Evolutionary conservation across 2,113 vertebrate species (phyloP), one percentile per base, ranked within the genome.

Genomic region (Sorex fumeus): DNA sequence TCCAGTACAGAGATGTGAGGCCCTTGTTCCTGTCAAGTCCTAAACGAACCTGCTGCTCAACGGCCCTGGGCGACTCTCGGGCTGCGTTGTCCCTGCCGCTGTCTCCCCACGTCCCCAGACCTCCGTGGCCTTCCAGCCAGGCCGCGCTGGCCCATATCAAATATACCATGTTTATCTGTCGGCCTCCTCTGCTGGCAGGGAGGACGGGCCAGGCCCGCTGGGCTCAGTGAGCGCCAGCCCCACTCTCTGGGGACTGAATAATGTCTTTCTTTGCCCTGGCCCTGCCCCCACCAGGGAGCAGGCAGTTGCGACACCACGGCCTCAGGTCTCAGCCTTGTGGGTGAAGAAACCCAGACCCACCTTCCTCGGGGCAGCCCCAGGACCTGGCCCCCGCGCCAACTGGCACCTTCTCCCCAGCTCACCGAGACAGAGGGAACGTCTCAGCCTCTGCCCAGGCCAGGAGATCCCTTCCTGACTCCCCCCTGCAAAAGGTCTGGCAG

Each of bases 201-300:
- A 94, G 93, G 90, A 90, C 74, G 64, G 92, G 90, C 88, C 90
- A 66, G 92, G 88, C 93, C 94, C 91, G 93, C 96, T 95, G 88
- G 96, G 77, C 91, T 88, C 92, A 75, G 86, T 90, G 70, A 77
- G 83, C 95, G 96, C 92, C 96, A 96, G 84, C 78, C 88, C 90
- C 93, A 91, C 83, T 94, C 96, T 97, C 96, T 69, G 86, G 95
- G 95, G 96, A 96, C 19, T 97, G 96, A 97, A 97, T 97, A 93
- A 96, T 94, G 93, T 96, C 96, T 96, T 97, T 97, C 96, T 97
- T 97, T 91, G 92, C 95, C 62, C 60, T 82, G 6, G 28, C 83
- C 90, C 81, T 92, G 77, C 92, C 79, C 76, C 28, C 0, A 77
- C 40, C 53, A 57, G 71, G 69, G 86, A 77, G 86, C 74, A 27